Conservation (phyloP, 2,797 vertebrate species). For the Pseudochaenichthys georgianus region DNA sequence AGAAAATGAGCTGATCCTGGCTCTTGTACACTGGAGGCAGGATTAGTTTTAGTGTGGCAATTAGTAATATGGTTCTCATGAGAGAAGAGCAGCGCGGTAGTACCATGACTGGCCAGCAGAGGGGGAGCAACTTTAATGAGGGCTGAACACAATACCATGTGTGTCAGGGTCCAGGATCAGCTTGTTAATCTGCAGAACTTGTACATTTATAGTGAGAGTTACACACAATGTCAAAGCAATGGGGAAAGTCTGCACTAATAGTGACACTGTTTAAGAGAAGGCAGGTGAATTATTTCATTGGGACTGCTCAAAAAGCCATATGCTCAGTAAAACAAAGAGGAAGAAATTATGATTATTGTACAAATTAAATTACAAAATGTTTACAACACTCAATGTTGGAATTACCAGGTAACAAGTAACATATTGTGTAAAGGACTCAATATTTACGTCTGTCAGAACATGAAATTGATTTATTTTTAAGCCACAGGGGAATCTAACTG, state of each 20-base stretch:
- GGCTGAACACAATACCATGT: conserved; percentile 45
- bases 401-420: conserved; percentile 54
- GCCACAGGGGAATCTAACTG: conserved; percentile 41
- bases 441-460: conserved; percentile 59
- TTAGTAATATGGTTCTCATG: conserved; percentile 42
- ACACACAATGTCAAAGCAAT: not conserved
- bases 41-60: conserved; percentile 46
- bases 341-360: not conserved
- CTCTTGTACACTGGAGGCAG: conserved; percentile 29
- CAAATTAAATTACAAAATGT: conserved; percentile 33
- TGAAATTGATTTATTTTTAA: conserved; percentile 51
- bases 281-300: conserved; percentile 6
- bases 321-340: not conserved
- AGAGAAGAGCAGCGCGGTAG: conserved; percentile 45
- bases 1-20: conserved; percentile 35
- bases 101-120: conserved; percentile 79
- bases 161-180: conserved; percentile 15
- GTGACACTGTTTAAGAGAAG: not conserved
- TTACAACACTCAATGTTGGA: conserved; percentile 19
- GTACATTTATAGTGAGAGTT: not conserved
- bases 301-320: not conserved
- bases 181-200: conserved; percentile 21
- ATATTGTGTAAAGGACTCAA: conserved; percentile 58
- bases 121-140: conserved; percentile 71
- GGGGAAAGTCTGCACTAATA: not conserved